These are phyloP conservation scores for Ypsolopha sequella DNA, from an alignment of 2,888 invertebrate species.

Conservation along the genomic window DNA sequence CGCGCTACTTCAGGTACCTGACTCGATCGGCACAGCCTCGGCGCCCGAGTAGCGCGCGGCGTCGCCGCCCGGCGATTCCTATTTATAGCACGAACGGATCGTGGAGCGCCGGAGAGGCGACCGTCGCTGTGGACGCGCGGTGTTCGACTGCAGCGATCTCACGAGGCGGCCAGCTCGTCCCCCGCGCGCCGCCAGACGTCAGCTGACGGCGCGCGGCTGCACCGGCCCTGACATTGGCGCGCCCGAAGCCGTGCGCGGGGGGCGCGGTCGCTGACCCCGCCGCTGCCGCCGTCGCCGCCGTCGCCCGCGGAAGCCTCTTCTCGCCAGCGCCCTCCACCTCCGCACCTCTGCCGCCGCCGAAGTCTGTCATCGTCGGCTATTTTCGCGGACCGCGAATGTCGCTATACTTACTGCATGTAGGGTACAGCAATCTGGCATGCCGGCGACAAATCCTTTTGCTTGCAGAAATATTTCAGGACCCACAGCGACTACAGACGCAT, in stretches of 20 bases:
- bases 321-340: conserved; percentile 40
- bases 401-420: background rate
- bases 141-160: conserved; percentile 55
- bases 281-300: conserved; percentile 27
- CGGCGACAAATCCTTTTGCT: too few species aligned
- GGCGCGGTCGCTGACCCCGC: conserved; percentile 58
- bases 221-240: conserved; percentile 71
- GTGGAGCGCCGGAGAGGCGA: conserved; percentile 13
- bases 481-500: too few species aligned
- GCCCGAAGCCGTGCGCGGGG: conserved; percentile 47
- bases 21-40: conserved; percentile 84
- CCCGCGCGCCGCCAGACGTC: conserved; percentile 69
- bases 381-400: background rate
- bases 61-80: conserved; percentile 40
- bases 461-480: too few species aligned
- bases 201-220: conserved; percentile 69
- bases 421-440: background rate
- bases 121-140: conserved; percentile 39
- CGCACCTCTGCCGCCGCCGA: conserved; percentile 13
- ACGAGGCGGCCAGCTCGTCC: conserved; percentile 33
- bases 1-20: conserved; percentile 99
- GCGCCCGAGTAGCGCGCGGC: conserved; percentile 92
- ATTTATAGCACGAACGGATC: conserved; percentile 39
- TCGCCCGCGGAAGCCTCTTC: conserved; percentile 64
- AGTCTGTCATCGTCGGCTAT: conserved; percentile 14